A percentile compares a stretch with the other conserved stretches of the same genome.
Evolutionary conservation across 2,113 vertebrate species (phyloP).

Genomic region (Planiliza haematocheilus): DNA sequence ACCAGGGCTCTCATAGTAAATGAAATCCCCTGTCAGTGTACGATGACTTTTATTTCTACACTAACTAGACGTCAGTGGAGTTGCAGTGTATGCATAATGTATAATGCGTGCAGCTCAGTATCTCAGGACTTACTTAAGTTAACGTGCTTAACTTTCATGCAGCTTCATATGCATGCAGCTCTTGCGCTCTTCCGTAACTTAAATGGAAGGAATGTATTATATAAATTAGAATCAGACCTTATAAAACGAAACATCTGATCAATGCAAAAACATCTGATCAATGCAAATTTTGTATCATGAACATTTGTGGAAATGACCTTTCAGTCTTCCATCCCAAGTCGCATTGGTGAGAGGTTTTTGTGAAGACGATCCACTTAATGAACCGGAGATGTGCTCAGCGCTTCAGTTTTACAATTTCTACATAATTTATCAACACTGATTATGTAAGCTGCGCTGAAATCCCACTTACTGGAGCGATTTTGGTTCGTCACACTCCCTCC

Average conservation of each 20-base stretch:
- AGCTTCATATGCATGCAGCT: too few relatives aligned
- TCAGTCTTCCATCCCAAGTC: neutral
- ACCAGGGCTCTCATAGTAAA: neutral
- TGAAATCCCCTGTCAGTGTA: conserved; percentile 15
- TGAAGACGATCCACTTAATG: conserved; percentile 4
- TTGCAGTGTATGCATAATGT: too few relatives aligned
- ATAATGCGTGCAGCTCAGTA: too few relatives aligned
- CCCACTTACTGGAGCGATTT: neutral
- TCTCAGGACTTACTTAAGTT: too few relatives aligned
- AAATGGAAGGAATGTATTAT: too few relatives aligned
- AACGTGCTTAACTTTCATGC: neutral
- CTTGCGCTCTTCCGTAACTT: too few relatives aligned
- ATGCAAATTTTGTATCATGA: neutral
- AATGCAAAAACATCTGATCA: too few relatives aligned
- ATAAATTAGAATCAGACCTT: too few relatives aligned
- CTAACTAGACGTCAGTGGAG: too few relatives aligned
- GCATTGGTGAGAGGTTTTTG: neutral
- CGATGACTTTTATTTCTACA: neutral
- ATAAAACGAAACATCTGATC: too few relatives aligned
- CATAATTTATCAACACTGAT: conserved; percentile 4
- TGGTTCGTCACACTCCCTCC: neutral
- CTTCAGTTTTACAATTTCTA: conserved; percentile 10
- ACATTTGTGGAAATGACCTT: neutral
- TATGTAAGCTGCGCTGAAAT: neutral
- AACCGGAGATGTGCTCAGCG: neutral